Evolutionary conservation across 2,888 invertebrate species (phyloP).

Genomic region (Galeopsomyia nigrocyanea): DNA sequence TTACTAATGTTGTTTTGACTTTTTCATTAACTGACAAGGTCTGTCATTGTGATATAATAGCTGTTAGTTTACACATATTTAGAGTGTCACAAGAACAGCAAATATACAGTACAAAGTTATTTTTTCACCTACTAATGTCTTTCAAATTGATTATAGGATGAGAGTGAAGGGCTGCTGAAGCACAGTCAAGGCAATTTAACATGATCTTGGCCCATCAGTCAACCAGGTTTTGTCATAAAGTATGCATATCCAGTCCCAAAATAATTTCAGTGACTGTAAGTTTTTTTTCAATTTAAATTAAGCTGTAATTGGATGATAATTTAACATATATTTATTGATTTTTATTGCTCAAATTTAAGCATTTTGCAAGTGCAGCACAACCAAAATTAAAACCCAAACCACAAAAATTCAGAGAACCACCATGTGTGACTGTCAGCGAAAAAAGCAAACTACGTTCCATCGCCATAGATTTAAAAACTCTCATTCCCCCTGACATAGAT

Average conservation of each 20-base stretch:
- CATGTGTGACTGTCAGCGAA: slow-evolving; percentile 48
- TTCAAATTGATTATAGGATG: slow-evolving; percentile 50
- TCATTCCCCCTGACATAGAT: slow-evolving; percentile 48
- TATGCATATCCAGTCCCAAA: slow-evolving; percentile 56
- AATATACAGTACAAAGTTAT: slow-evolving; percentile 8
- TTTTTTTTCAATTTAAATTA: slow-evolving; percentile 26
- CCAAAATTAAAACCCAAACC: slow-evolving; percentile 48
- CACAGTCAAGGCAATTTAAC: slow-evolving; percentile 49
- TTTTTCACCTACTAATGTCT: background rate
- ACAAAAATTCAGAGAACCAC: slow-evolving; percentile 47
- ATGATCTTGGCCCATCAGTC: slow-evolving; percentile 61
- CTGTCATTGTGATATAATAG: background rate
- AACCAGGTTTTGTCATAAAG: slow-evolving; percentile 55
- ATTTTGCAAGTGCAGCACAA: slow-evolving; percentile 53
- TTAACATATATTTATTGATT: slow-evolving; percentile 5
- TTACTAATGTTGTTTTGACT: too few relatives aligned
- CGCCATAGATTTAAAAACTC: slow-evolving; percentile 45
- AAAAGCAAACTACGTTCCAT: slow-evolving; percentile 48
- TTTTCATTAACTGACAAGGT: background rate
- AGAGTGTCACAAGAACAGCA: slow-evolving; percentile 1
- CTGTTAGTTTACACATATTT: background rate
- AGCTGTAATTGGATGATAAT: background rate
- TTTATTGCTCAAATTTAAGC: slow-evolving; percentile 50
- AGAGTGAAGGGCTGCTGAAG: slow-evolving; percentile 45
- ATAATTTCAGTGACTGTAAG: slow-evolving; percentile 55